These are phyloP conservation scores for Diorhabda elongata DNA, from an alignment of 1,140 invertebrate genomes.

Conservation along the genomic window DNA sequence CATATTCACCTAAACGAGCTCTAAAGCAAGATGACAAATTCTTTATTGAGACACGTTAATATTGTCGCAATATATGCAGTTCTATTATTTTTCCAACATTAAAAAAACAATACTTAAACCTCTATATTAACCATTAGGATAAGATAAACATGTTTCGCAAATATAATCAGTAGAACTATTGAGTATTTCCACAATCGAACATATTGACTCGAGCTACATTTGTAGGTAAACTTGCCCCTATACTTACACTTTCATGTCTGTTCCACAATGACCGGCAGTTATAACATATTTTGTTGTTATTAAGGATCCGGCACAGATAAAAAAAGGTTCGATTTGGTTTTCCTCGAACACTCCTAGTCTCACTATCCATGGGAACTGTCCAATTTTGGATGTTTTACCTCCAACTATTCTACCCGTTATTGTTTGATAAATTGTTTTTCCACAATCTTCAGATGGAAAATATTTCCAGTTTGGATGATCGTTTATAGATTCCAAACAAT, in stretches of 20 bases:
- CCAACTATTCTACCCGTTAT: conserved; percentile 43
- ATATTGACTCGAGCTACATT: too few species aligned
- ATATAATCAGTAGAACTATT: too few species aligned
- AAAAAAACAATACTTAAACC: too few species aligned
- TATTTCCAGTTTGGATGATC: background rate
- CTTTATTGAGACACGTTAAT: too few species aligned
- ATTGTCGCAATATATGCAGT: background rate
- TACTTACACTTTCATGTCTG: too few species aligned
- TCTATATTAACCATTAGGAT: too few species aligned
- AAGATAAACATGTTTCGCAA: too few species aligned
- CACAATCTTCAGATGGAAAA: conserved; percentile 19
- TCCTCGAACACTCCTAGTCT: conserved; percentile 57
- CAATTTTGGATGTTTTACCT: conserved; percentile 47
- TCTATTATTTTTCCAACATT: conserved; percentile 34
- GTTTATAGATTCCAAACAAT: background rate
- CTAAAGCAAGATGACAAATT: background rate
- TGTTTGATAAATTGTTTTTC: background rate
- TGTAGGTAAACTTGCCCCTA: too few species aligned
- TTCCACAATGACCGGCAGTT: conserved; percentile 62
- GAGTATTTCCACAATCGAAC: too few species aligned
- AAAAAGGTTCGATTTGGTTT: conserved; percentile 34
- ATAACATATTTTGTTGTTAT: conserved; percentile 58
- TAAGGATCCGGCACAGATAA: conserved; percentile 61
- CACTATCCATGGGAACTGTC: conserved; percentile 54
- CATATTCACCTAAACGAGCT: conserved; percentile 59